A percentile compares a stretch with the other conserved stretches of the same genome.
phyloP scores from a whole-genome alignment of 2,113 vertebrate genomes.

The Pterophyllum scalare region DNA sequence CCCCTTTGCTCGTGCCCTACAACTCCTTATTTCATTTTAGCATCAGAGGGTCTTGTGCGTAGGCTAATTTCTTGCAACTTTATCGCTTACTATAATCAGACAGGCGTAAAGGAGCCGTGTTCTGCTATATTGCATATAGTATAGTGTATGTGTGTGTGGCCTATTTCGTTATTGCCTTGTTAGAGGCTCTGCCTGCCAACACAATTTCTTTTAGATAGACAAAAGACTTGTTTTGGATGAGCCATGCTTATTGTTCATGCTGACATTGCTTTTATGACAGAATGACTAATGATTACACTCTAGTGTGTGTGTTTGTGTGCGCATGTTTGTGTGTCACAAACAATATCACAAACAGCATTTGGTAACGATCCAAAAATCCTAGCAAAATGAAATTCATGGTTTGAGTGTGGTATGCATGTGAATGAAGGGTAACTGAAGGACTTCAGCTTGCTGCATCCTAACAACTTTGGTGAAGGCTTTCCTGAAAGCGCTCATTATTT shows the following conservation, averaged over 20 bases:
- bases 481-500: background rate
- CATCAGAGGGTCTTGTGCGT: slow-evolving; percentile 61
- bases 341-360: slow-evolving; percentile 29
- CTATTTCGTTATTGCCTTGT: slow-evolving; percentile 54
- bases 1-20: slow-evolving; percentile 1
- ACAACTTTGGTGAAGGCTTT: slow-evolving; percentile 12
- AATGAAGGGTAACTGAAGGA: slow-evolving; percentile 33
- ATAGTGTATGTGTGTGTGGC: slow-evolving; percentile 33
- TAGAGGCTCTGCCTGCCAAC: slow-evolving; percentile 58
- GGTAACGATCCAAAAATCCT: slow-evolving; percentile 36
- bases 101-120: slow-evolving; percentile 19
- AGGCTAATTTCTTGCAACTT: slow-evolving; percentile 61
- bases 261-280: slow-evolving; percentile 72
- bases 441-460: background rate
- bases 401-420: slow-evolving; percentile 16
- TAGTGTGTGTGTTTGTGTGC: slow-evolving; percentile 19
- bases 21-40: slow-evolving; percentile 56
- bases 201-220: slow-evolving; percentile 58
- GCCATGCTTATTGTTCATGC: slow-evolving; percentile 67
- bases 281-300: slow-evolving; percentile 64
- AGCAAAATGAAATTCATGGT: slow-evolving; percentile 40
- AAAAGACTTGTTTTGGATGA: slow-evolving; percentile 71
- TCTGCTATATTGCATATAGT: slow-evolving; percentile 42
- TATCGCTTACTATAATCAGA: slow-evolving; percentile 61
- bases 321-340: slow-evolving; percentile 11